Conservation (phyloP, 2,797 vertebrate genomes). For the Gephyroberyx darwinii region DNA sequence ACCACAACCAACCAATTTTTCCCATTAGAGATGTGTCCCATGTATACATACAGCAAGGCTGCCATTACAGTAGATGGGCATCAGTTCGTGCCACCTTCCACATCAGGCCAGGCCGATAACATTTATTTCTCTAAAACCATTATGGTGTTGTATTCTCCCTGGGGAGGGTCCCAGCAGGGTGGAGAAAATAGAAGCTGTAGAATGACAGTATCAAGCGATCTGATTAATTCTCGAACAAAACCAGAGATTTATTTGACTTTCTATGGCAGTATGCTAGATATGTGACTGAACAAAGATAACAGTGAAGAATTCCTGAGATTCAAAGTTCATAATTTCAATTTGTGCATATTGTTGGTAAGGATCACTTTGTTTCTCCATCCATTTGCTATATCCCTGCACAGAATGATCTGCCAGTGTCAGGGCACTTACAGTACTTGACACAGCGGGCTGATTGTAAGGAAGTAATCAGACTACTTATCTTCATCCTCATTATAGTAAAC, state of each 20-base stretch:
- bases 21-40: constrained; percentile 32
- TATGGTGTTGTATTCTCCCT: constrained; percentile 65
- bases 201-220: constrained; percentile 71
- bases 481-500: constrained; percentile 75
- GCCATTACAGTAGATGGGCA: constrained; percentile 48
- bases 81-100: constrained; percentile 50
- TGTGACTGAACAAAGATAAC: constrained; percentile 49
- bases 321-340: constrained; percentile 51
- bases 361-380: constrained; percentile 19
- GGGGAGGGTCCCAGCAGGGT: constrained; percentile 48
- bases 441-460: constrained; percentile 57
- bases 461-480: constrained; percentile 79
- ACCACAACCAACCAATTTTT: constrained; percentile 12
- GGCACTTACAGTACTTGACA: constrained; percentile 57
- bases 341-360: constrained; percentile 44
- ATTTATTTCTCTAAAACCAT: constrained; percentile 76
- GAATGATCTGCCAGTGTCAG: constrained; percentile 44
- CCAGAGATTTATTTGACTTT: constrained; percentile 68
- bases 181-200: constrained; percentile 67
- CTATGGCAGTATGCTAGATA: constrained; percentile 50
- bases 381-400: constrained; percentile 48
- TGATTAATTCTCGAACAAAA: constrained; percentile 71
- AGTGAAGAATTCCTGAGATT: constrained; percentile 63
- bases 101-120: constrained; percentile 71
- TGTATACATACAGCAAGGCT: constrained; percentile 50